These are phyloP conservation scores for Dreissena polymorpha DNA, from an alignment of 1,140 invertebrate species.

Conservation along the genomic window DNA sequence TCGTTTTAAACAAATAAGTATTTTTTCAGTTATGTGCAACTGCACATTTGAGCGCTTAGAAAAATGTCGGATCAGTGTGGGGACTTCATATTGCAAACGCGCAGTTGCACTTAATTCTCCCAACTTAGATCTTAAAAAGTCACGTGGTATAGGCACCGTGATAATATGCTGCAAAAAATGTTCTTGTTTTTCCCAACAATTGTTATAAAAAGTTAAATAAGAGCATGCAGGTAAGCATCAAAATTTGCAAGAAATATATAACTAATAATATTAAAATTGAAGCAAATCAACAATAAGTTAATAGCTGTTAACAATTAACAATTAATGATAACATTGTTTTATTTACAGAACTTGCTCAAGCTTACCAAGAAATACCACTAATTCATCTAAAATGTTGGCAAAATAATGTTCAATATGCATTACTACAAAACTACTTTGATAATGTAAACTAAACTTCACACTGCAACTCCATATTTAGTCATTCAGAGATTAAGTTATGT, in stretches of 20 bases:
- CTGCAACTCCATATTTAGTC: not conserved
- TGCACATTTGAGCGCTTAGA: too few species aligned
- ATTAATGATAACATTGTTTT: slow-evolving; percentile 29
- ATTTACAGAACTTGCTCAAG: slow-evolving; percentile 24
- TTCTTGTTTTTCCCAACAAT: not conserved
- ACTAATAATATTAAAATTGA: too few species aligned
- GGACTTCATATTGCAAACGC: too few species aligned
- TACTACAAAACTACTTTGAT: not conserved
- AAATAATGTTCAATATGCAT: not conserved
- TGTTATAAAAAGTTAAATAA: not conserved
- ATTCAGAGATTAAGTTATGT: not conserved
- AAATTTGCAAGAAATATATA: too few species aligned
- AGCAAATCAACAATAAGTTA: too few species aligned
- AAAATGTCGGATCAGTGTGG: too few species aligned
- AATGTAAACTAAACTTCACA: not conserved
- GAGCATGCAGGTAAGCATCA: not conserved
- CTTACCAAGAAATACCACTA: slow-evolving; percentile 41
- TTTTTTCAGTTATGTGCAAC: too few species aligned
- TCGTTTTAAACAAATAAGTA: too few species aligned
- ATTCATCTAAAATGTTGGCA: slow-evolving; percentile 18
- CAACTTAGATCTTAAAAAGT: too few species aligned
- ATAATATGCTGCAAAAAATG: slow-evolving; percentile 9
- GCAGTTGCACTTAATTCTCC: too few species aligned
- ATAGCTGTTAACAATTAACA: not conserved
- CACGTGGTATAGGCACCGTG: too few species aligned